Evolutionary conservation across 2,888 invertebrate species (phyloP).

Genomic region (Amiota minor): DNA sequence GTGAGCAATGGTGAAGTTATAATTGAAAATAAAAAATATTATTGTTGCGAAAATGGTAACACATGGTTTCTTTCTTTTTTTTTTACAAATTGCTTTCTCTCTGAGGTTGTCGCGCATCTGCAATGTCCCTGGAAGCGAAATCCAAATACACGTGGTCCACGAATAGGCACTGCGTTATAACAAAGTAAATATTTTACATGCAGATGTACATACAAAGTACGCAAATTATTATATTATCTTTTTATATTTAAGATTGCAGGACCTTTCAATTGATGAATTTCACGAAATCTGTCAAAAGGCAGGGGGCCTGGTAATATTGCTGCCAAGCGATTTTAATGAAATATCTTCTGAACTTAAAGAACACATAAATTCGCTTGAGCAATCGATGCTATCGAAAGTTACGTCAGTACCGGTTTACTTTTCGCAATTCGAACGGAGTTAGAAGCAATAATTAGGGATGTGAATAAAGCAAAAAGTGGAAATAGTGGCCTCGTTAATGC

Average conservation of each 20-base stretch:
- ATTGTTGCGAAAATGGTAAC: no score
- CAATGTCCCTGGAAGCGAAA: conserved; percentile 90
- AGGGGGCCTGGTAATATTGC: conserved; percentile 87
- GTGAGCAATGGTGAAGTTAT: not conserved
- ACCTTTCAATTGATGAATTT: conserved; percentile 85
- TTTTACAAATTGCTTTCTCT: conserved; percentile 16
- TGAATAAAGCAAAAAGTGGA: conserved; percentile 74
- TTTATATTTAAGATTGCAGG: conserved; percentile 76
- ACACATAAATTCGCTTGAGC: conserved; percentile 86
- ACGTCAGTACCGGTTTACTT: conserved; percentile 91
- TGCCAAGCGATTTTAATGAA: conserved; percentile 82
- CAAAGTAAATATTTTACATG: conserved; percentile 73
- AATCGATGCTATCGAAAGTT: conserved; percentile 86
- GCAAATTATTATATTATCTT: conserved; percentile 11
- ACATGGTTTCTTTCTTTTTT: not conserved
- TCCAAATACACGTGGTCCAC: conserved; percentile 89
- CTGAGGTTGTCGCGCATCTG: conserved; percentile 87
- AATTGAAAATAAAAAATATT: not conserved
- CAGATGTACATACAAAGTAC: not conserved
- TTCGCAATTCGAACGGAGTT: conserved; percentile 83
- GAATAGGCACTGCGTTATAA: conserved; percentile 90
- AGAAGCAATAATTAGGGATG: conserved; percentile 83
- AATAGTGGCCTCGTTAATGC: conserved; percentile 32
- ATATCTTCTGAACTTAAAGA: conserved; percentile 81
- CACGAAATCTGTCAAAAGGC: conserved; percentile 84